Evolutionary conservation across 2,113 vertebrate genomes (phyloP).

Genomic region (Sapajus apella): DNA sequence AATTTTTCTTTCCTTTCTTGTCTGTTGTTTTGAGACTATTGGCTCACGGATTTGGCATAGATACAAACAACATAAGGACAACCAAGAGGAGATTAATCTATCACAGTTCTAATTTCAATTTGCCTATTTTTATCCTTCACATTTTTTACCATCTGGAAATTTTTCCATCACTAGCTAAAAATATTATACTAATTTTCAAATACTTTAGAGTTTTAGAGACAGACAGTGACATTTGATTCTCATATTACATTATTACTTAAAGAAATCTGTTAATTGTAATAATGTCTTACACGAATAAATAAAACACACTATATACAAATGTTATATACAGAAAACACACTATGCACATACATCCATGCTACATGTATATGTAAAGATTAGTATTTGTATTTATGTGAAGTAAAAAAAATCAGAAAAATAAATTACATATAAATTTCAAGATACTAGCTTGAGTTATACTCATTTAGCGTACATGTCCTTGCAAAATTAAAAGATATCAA

Average conservation of each 20-base stretch:
- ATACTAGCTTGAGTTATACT: not conserved
- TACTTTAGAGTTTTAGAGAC: conserved; percentile 19
- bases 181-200: conserved; percentile 38
- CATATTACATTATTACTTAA: not conserved
- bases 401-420: not conserved
- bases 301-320: not conserved
- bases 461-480: not conserved
- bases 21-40: not conserved
- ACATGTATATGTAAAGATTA: not conserved
- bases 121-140: conserved; percentile 70
- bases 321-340: not conserved
- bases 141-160: conserved; percentile 68
- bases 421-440: not conserved
- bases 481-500: not conserved
- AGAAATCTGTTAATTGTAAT: not conserved
- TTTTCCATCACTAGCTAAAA: conserved; percentile 58
- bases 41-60: conserved; percentile 48
- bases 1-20: not conserved
- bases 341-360: not conserved
- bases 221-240: not conserved
- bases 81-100: conserved; percentile 68
- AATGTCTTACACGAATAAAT: not conserved
- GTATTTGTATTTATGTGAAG: not conserved
- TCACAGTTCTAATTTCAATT: conserved; percentile 66
- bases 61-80: conserved; percentile 64